Percentiles rank a stretch among this genome's conserved stretches.
Conservation (phyloP, 2,888 invertebrate species). For the Erebia epiphron region DNA sequence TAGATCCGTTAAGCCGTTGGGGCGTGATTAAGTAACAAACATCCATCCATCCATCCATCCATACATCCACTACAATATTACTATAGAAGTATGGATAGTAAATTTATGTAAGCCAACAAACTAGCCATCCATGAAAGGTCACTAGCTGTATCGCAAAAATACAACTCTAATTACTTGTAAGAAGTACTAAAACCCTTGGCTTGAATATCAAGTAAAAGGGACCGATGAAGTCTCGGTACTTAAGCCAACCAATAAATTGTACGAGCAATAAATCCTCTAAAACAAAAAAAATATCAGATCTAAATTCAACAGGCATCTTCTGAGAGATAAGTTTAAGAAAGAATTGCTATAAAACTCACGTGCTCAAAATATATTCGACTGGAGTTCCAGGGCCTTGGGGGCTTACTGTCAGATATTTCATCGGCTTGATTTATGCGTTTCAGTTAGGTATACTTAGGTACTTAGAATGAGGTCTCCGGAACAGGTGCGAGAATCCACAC, state of each 20-base stretch:
- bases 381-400: conserved; percentile 7
- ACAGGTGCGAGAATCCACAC: neutral
- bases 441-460: neutral
- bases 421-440: conserved; percentile 16
- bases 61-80: too few relatives aligned
- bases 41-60: too few relatives aligned
- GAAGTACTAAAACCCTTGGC: too few relatives aligned
- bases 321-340: conserved; percentile 13
- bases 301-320: neutral
- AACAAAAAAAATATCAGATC: conserved; percentile 14
- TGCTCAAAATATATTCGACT: conserved; percentile 29
- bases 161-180: too few relatives aligned
- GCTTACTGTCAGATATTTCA: conserved; percentile 29
- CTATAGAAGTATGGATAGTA: too few relatives aligned
- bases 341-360: conserved; percentile 32
- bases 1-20: too few relatives aligned
- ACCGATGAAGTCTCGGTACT: neutral
- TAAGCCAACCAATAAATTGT: conserved; percentile 5
- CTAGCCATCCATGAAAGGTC: too few relatives aligned
- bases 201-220: neutral
- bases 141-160: too few relatives aligned
- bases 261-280: conserved; percentile 16
- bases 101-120: too few relatives aligned
- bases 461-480: conserved; percentile 2
- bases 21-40: too few relatives aligned